A percentile compares a stretch with the other conserved stretches of the same genome.
Conservation (phyloP, 2,113 vertebrate genomes). For the Tragelaphus buxtoni region DNA sequence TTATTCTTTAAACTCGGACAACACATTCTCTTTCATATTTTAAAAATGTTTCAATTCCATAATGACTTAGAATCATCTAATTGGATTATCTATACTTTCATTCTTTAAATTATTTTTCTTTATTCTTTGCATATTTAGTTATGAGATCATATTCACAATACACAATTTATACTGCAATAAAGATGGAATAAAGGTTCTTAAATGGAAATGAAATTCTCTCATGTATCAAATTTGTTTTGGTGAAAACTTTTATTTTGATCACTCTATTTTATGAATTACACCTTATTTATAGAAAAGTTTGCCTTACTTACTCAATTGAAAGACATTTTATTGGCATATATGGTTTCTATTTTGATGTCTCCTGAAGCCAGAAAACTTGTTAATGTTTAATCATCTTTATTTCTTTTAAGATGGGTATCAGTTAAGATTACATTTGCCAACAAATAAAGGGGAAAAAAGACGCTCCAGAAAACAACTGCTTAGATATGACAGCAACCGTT, state of each 20-base stretch:
- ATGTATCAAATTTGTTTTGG: not conserved
- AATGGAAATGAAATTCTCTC: not conserved
- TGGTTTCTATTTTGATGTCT: not conserved
- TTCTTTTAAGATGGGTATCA: not conserved
- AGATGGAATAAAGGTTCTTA: not conserved
- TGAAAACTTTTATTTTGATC: not conserved
- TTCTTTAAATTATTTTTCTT: not conserved
- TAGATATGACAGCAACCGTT: not conserved
- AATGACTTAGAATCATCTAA: slow-evolving; percentile 4
- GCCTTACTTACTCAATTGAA: not conserved
- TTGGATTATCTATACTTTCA: not conserved
- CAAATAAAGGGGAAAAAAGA: not conserved
- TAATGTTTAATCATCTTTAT: not conserved
- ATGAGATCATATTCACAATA: slow-evolving; percentile 26
- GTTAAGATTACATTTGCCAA: not conserved
- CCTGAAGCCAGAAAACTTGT: not conserved
- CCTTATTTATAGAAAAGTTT: not conserved
- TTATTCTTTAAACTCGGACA: not conserved
- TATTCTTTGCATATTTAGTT: slow-evolving; percentile 19
- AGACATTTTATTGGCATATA: not conserved
- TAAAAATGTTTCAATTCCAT: not conserved
- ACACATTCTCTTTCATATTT: not conserved
- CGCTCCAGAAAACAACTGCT: not conserved
- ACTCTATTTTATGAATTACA: not conserved
- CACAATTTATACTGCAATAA: not conserved